A percentile compares a stretch with the other conserved stretches of the same genome.
phyloP scores from a whole-genome alignment of 2,888 invertebrate genomes.

The Acrobasis repandana region DNA sequence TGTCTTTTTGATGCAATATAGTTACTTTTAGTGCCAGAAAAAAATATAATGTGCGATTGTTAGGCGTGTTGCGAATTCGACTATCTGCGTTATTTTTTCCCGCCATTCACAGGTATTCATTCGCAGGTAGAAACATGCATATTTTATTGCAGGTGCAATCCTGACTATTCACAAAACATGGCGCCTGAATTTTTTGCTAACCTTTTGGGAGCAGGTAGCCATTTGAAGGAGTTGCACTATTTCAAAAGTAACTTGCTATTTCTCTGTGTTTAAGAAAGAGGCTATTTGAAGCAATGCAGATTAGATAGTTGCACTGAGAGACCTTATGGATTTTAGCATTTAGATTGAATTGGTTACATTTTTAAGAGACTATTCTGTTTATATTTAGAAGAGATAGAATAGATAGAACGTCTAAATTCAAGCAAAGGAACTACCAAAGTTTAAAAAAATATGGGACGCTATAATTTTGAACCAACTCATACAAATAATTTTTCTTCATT shows the following conservation, averaged over 20 bases:
- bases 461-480: too few relatives aligned
- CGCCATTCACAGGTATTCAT: not conserved
- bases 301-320: constrained; percentile 9
- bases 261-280: not conserved
- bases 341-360: constrained; percentile 1
- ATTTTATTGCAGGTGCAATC: not conserved
- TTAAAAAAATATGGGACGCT: too few relatives aligned
- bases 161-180: not conserved
- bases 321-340: constrained; percentile 2
- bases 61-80: not conserved
- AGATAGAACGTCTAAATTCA: too few relatives aligned
- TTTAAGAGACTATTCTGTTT: not conserved
- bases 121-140: constrained; percentile 5
- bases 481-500: too few relatives aligned
- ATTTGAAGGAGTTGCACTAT: not conserved
- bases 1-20: too few relatives aligned
- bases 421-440: too few relatives aligned
- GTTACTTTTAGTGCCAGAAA: too few relatives aligned
- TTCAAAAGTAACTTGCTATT: not conserved
- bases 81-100: not conserved
- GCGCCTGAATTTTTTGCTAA: constrained; percentile 1
- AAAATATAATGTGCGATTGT: not conserved
- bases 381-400: not conserved
- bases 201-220: not conserved
- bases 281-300: not conserved